These are phyloP conservation scores for Stegana nigrithorax DNA, from an alignment of 2,888 invertebrate species.

Conservation along the genomic window DNA sequence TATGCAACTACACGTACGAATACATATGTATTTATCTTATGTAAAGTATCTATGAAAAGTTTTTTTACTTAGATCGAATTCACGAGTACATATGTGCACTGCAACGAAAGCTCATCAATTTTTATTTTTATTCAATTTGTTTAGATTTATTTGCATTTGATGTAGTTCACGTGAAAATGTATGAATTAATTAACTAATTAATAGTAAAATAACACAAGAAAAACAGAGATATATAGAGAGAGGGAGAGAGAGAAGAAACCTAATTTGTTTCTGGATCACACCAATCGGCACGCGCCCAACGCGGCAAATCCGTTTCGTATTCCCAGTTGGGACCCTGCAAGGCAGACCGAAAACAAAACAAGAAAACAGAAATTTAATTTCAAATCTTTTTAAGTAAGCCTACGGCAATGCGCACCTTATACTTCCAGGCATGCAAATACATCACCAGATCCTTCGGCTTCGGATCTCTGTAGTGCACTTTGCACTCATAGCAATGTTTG, in stretches of 20 bases:
- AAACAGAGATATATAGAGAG: too few species aligned
- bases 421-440: conserved; percentile 95
- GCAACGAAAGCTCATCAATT: conserved; percentile 13
- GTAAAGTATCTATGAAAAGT: too few species aligned
- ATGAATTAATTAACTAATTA: too few species aligned
- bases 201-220: not conserved
- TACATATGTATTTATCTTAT: not conserved
- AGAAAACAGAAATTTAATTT: not conserved
- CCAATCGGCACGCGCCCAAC: conserved; percentile 92
- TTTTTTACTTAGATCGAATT: not conserved
- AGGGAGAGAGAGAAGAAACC: not conserved
- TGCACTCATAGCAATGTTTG: conserved; percentile 91
- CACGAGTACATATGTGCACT: too few species aligned
- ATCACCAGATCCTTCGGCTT: conserved; percentile 90
- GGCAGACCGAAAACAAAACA: not conserved
- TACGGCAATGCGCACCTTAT: conserved; percentile 73
- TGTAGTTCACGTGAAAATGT: too few species aligned
- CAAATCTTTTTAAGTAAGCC: too few species aligned
- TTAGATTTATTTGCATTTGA: not conserved
- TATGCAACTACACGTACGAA: too few species aligned
- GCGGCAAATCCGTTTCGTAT: conserved; percentile 89
- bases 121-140: not conserved
- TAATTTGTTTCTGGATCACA: conserved; percentile 73
- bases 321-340: conserved; percentile 92
- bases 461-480: conserved; percentile 90